These are phyloP conservation scores for Benthosema pterotum DNA, from an alignment of 2,797 vertebrate genomes.

Conservation along the genomic window DNA sequence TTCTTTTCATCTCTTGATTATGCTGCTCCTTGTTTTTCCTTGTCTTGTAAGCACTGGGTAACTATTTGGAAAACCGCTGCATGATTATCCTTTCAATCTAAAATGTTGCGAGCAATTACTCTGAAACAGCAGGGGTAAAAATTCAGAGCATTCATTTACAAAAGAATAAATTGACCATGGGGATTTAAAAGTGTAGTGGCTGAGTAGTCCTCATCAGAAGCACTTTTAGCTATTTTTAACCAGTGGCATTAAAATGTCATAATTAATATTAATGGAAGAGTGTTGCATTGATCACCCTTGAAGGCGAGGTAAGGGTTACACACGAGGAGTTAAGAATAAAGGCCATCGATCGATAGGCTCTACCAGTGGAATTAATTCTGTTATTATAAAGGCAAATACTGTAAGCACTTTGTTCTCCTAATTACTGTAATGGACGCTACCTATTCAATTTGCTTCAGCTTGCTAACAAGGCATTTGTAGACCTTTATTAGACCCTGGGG, in stretches of 20 bases:
- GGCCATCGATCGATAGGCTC: conserved; percentile 36
- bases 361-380: conserved; percentile 32
- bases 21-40: no score
- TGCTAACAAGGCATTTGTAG: conserved; percentile 4
- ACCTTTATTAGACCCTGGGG: no score
- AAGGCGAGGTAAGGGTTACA: conserved; percentile 4
- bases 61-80: no score
- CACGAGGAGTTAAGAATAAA: conserved; percentile 33
- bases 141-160: no score
- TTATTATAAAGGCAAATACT: conserved; percentile 37
- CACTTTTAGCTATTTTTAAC: conserved; percentile 7
- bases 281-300: conserved; percentile 33
- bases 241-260: conserved; percentile 25
- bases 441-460: conserved; percentile 32
- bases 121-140: no score
- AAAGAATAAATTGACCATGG: no score
- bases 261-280: conserved; percentile 14
- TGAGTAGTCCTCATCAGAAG: conserved; percentile 5
- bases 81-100: no score
- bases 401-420: conserved; percentile 12
- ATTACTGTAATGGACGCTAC: not conserved
- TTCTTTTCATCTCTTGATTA: no score
- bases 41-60: no score
- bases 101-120: no score
- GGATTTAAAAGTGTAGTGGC: no score